phyloP scores from a whole-genome alignment of 2,888 invertebrate species.

The Limnephilus lunatus region DNA sequence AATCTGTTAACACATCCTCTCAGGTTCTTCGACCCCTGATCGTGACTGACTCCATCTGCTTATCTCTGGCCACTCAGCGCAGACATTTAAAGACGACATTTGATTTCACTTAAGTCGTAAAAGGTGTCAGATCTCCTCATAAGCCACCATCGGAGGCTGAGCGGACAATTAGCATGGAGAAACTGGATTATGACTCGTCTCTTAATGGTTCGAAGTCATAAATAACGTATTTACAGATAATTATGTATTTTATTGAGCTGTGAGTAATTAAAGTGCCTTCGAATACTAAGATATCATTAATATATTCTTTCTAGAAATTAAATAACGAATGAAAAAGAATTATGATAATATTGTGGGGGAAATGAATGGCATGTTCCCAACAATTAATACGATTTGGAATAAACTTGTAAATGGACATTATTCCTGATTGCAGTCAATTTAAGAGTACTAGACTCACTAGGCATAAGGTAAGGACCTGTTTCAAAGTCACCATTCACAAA shows the following conservation, averaged over 20 bases:
- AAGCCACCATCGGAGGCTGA: conserved; percentile 17
- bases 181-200: neutral
- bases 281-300: neutral
- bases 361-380: no score
- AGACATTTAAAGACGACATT: conserved; percentile 43
- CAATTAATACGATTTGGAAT: no score
- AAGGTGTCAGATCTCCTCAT: conserved; percentile 47
- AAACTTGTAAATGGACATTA: no score
- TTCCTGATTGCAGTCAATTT: no score
- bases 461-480: no score
- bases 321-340: neutral
- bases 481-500: no score
- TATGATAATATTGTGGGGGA: neutral
- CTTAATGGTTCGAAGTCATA: conserved; percentile 8
- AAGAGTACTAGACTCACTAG: no score
- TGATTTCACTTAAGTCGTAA: conserved; percentile 48
- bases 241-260: neutral
- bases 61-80: conserved; percentile 34
- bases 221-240: conserved; percentile 13
- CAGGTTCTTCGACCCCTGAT: neutral
- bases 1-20: neutral
- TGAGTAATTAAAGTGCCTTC: neutral
- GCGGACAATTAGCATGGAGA: conserved; percentile 22
- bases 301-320: neutral
- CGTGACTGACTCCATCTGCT: conserved; percentile 18